Conservation (phyloP, 2,888 invertebrate species). For the Drosophila monieri region DNA sequence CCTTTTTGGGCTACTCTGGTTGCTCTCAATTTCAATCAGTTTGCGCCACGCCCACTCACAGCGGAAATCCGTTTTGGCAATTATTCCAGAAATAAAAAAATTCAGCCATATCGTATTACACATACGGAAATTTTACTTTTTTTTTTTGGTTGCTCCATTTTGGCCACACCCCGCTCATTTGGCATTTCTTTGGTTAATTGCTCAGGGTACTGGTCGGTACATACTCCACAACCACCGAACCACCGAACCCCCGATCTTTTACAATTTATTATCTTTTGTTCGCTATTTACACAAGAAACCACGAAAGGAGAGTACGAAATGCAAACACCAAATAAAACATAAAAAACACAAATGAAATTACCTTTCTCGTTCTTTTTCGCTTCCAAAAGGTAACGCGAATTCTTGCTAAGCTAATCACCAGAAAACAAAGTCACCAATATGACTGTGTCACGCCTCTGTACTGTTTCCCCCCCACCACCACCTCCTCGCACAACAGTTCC, state of each 20-base stretch:
- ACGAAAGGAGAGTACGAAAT: slow-evolving; percentile 34
- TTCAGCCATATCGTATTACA: slow-evolving; percentile 67
- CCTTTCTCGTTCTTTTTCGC: slow-evolving; percentile 44
- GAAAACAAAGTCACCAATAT: slow-evolving; percentile 59
- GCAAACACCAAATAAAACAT: slow-evolving; percentile 18
- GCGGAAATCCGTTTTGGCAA: slow-evolving; percentile 77
- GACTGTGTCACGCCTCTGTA: slow-evolving; percentile 50
- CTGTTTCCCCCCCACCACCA: background rate
- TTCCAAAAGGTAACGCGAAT: slow-evolving; percentile 69
- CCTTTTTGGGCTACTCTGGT: slow-evolving; percentile 46
- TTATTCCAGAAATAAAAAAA: slow-evolving; percentile 48
- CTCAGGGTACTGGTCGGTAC: slow-evolving; percentile 41
- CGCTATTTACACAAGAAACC: slow-evolving; percentile 62
- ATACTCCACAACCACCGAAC: slow-evolving; percentile 5
- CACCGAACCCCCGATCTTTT: slow-evolving; percentile 11
- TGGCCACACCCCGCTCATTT: slow-evolving; percentile 58
- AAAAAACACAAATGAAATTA: slow-evolving; percentile 15
- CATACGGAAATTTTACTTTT: slow-evolving; percentile 42
- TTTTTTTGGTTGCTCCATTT: slow-evolving; percentile 51
- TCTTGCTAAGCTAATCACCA: slow-evolving; percentile 77
- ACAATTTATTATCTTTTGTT: slow-evolving; percentile 71
- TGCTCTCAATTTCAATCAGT: slow-evolving; percentile 73
- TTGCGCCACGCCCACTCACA: slow-evolving; percentile 68
- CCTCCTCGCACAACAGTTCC: background rate
- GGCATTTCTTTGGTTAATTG: slow-evolving; percentile 57